These are phyloP conservation scores for Macquaria australasica DNA, from an alignment of 2,113 vertebrate species.

Conservation along the genomic window DNA sequence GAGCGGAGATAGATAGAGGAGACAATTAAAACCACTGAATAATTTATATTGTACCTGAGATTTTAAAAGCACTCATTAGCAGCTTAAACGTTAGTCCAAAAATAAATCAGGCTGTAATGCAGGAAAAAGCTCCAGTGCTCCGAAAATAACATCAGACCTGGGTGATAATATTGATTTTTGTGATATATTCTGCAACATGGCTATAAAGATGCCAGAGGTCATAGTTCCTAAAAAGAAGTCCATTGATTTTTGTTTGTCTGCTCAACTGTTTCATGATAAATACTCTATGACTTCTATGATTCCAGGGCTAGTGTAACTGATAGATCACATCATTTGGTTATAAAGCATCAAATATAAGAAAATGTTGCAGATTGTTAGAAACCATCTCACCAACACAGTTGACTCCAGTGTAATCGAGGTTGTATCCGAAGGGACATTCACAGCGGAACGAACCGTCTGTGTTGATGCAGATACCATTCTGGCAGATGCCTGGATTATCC, in stretches of 20 bases:
- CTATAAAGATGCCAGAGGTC: neutral
- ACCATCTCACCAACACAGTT: conserved; percentile 90
- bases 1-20: neutral
- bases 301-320: neutral
- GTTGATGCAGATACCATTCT: conserved; percentile 92
- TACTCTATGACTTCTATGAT: neutral
- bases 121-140: neutral
- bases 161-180: neutral
- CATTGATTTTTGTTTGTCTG: neutral
- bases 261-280: conserved; percentile 1
- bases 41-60: neutral
- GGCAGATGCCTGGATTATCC: conserved; percentile 90
- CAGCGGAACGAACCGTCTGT: conserved; percentile 96
- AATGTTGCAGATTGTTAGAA: neutral
- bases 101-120: conserved; percentile 2
- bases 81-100: neutral
- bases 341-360: neutral
- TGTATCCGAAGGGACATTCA: conserved; percentile 95
- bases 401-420: conserved; percentile 92
- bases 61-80: conserved; percentile 23
- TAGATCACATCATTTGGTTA: neutral
- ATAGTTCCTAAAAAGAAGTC: neutral
- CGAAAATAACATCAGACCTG: neutral
- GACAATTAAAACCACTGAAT: conserved; percentile 30
- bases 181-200: neutral